phyloP scores from a whole-genome alignment of 2,888 invertebrate species.

The Octonoba sinensis region DNA sequence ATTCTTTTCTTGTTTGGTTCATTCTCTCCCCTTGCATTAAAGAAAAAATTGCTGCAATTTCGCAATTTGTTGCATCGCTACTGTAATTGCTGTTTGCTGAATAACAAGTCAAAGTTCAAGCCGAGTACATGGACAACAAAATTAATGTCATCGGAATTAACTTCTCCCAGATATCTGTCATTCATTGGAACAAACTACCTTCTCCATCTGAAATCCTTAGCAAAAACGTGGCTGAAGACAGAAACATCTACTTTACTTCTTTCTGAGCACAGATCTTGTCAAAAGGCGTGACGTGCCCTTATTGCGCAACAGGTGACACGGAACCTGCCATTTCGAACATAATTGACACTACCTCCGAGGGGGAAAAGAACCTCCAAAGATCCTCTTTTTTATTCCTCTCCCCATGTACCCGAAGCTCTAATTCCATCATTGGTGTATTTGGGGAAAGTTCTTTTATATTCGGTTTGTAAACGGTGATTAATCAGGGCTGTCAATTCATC shows the following conservation, averaged over 20 bases:
- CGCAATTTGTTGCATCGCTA: too few relatives aligned
- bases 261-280: conserved; percentile 8
- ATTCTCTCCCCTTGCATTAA: too few relatives aligned
- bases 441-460: conserved; percentile 49
- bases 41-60: too few relatives aligned
- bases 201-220: conserved; percentile 7
- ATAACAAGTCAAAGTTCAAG: too few relatives aligned
- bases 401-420: too few relatives aligned
- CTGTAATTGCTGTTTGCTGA: too few relatives aligned
- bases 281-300: conserved; percentile 34
- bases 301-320: conserved; percentile 46
- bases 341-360: conserved; percentile 36
- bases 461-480: conserved; percentile 60
- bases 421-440: conserved; percentile 12
- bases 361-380: conserved; percentile 2
- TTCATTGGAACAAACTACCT: conserved; percentile 22
- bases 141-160: too few relatives aligned
- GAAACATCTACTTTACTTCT: conserved; percentile 33
- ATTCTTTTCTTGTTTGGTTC: too few relatives aligned
- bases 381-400: not conserved
- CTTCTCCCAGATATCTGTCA: conserved; percentile 30
- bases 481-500: conserved; percentile 55
- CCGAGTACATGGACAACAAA: too few relatives aligned
- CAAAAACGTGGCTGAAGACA: conserved; percentile 35
- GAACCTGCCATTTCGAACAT: conserved; percentile 45